Evolutionary conservation across 1,140 invertebrate genomes (phyloP), one percentile per base, ranked within the genome.

Genomic region (Harlomillsia oculata): DNA sequence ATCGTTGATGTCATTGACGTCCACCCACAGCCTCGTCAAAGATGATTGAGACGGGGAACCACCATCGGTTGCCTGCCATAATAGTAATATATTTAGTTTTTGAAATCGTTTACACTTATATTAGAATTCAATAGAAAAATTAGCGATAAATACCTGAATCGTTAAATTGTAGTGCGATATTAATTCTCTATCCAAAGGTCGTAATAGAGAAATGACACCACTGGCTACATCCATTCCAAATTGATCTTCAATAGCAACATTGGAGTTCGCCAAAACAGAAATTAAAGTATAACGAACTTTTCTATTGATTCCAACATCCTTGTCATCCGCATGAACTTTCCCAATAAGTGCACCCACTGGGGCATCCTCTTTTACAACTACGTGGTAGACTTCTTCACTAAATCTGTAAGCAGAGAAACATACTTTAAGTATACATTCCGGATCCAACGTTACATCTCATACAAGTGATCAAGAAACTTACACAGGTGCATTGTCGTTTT

Each of bases 401-500:
- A 64, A 64, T 55, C 55, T 64, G 30, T 16, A 14, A 26, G 18
- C 30, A 45, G 20, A 32, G 45, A 32, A 28, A 32, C 28, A 48
- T n/a, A n/a, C n/a, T 2, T 5, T n/a, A n/a, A 6, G 40, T 36
- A 29, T n/a, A 14, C 46, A 36, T 49, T 14, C 9, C 6, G 13
- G 40, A 18, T 14, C 11, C 13, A 43, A 20, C 40, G 11, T 43
- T 43, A 43, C 40, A 9, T 13, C 8, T 11, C 40, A 34, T 34
- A n/a, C 32, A 34, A 34, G 9, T 9, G n/a, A 9, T 9, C 32
- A 11, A 11, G 14, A n/a, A 50, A 45, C 56, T 60, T 95, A 97
- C 41, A 74, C 71, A 1, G 92, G 92, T 41, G 80, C 71, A 72
- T 94, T 89, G 68, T 96, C 92, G 73, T 96, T 96, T 49, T 81